Percentiles rank a stretch among this genome's conserved stretches.
Conservation (phyloP, 2,797 vertebrate genomes). For the Chiroxiphia lanceolata region DNA sequence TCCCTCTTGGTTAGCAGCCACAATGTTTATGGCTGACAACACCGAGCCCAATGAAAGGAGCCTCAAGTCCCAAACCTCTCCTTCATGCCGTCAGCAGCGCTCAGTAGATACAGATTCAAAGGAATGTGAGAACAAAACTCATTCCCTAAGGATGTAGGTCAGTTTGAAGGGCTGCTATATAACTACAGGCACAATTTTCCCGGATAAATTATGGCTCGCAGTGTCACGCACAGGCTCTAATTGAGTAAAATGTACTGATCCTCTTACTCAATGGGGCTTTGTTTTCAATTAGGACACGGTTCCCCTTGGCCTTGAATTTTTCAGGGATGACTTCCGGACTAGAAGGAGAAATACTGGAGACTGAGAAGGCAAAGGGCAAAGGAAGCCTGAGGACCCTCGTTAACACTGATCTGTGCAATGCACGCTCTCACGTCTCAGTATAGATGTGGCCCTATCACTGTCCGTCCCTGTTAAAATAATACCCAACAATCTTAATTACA, state of each 20-base stretch:
- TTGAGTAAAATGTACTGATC: constrained; percentile 10
- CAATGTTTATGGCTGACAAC: neutral
- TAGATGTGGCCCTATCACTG: neutral
- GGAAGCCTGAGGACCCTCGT: neutral
- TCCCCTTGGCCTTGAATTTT: constrained; percentile 24
- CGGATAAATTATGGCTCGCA: neutral
- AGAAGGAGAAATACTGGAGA: neutral
- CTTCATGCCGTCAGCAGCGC: neutral
- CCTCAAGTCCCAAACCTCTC: neutral
- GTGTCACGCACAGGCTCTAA: neutral
- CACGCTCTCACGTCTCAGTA: neutral
- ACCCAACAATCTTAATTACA: neutral
- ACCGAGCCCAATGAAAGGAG: neutral
- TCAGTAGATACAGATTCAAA: neutral
- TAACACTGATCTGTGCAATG: neutral
- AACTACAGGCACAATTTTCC: neutral
- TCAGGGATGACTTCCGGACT: neutral
- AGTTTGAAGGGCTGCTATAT: neutral
- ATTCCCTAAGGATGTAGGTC: neutral
- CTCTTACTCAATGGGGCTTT: constrained; percentile 8
- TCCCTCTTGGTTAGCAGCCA: rapidly evolving
- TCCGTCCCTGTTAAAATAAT: neutral
- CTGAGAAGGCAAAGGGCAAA: neutral
- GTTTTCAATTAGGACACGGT: neutral
- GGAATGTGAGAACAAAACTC: neutral